Base-by-base conservation (phyloP, 2,113 vertebrate genomes). In the Heliornis fulica region DNA sequence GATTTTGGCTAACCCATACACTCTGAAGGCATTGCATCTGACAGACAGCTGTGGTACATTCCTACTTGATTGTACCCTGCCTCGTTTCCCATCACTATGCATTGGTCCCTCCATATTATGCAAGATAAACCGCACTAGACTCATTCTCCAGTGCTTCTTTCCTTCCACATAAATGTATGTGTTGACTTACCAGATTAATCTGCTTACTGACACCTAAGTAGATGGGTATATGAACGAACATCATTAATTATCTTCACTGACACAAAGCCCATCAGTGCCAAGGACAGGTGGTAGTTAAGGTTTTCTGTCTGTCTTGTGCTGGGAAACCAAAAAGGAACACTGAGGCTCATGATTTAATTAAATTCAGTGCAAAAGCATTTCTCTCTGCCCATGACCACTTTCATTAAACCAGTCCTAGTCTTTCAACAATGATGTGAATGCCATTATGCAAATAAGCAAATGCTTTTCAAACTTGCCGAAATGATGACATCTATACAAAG, bases 371-470 rank as follows among this genome's bases (percentile, higher is more conserved):
- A 3, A 92, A 83, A 90, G 51, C 48, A 71, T 87, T 93, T 86
- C 74, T 74, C 56, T 85, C 40, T 90, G 64, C 46, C 53, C 5
- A 3, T 71, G 79, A 91, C 43, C 46, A 78, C 54, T 63, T 93
- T 51, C 76, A 94, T 94, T 92, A 95, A 94, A 88, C 71, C 83
- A 92, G 51, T 86, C 83, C 66, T 93, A 94, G 82, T 89, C 91
- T 92, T 84, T 82, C 88, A 93, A 68, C 80, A 92, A 84, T 79
- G 28, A 70, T 45, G 20, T 38, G 88, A 96, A 96, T 83, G 38
- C n/a, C 64, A 92, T 95, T 94, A 94, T 92, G 92, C 88, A 95
- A 96, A 95, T 81, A 70, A 89, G 76, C 60, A 68, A 79, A 72
- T 78, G 89, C 85, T 86, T 94, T 90, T 94, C 79, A 96, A 76